These are phyloP conservation scores for Anguilla megastoma DNA, from an alignment of 2,797 vertebrate species.

Conservation along the genomic window DNA sequence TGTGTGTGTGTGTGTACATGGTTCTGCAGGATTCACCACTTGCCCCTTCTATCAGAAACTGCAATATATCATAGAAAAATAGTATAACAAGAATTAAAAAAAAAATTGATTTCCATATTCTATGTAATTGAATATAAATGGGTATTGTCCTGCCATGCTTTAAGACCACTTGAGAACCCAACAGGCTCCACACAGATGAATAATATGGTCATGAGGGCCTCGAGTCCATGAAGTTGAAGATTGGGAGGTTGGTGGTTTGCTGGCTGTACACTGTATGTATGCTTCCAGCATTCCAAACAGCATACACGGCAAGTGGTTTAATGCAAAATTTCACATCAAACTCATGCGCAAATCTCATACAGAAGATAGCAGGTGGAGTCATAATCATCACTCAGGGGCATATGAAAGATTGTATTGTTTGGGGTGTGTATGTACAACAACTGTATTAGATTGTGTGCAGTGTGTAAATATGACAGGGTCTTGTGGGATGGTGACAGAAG, in stretches of 20 bases:
- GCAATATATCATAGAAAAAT: neutral
- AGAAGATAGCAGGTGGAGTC: neutral
- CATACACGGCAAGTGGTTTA: neutral
- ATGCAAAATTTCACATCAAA: neutral
- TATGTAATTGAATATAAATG: neutral
- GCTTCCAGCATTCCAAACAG: neutral
- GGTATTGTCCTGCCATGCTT: neutral
- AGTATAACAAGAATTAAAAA: neutral
- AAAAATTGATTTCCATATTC: neutral
- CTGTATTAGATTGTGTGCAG: neutral
- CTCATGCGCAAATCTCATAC: neutral
- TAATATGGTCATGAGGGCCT: neutral
- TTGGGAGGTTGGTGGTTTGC: neutral
- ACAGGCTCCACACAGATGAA: neutral
- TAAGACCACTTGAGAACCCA: neutral
- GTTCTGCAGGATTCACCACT: neutral
- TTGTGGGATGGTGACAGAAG: neutral
- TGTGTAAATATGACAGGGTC: neutral
- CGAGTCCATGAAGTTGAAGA: neutral
- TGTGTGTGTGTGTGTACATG: conserved; percentile 5
- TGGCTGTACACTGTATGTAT: neutral
- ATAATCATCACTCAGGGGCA: neutral
- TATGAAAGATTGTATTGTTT: too few relatives aligned
- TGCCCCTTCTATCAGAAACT: neutral
- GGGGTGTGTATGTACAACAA: too few relatives aligned